These are phyloP conservation scores for Chelmon rostratus DNA, from an alignment of 2,797 vertebrate species.

Conservation along the genomic window DNA sequence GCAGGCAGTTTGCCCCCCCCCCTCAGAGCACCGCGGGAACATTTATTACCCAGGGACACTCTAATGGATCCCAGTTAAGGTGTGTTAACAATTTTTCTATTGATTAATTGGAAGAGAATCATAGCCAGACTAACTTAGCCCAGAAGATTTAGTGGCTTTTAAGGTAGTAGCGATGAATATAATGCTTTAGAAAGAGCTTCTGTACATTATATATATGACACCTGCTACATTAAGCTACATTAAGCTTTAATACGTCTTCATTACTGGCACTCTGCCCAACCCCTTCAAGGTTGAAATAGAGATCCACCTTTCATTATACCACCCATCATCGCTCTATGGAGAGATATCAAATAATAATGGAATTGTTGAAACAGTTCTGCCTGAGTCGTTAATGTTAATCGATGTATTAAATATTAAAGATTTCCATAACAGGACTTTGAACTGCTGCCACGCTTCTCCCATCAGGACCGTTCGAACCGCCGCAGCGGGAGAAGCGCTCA, in stretches of 20 bases:
- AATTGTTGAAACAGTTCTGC: slow-evolving; percentile 85
- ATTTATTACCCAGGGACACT: slow-evolving; percentile 94
- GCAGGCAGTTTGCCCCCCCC: slow-evolving; percentile 81
- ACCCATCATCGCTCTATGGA: slow-evolving; percentile 82
- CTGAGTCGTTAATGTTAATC: slow-evolving; percentile 87
- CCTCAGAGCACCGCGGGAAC: slow-evolving; percentile 86
- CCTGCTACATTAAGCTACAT: slow-evolving; percentile 99
- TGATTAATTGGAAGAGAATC: slow-evolving; percentile 95
- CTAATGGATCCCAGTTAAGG: slow-evolving; percentile 99
- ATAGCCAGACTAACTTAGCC: slow-evolving; percentile 93
- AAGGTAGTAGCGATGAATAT: slow-evolving; percentile 99
- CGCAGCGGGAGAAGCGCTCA: slow-evolving; percentile 51
- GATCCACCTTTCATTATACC: slow-evolving; percentile 90
- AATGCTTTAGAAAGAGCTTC: slow-evolving; percentile 99
- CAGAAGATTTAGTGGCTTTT: slow-evolving; percentile 99
- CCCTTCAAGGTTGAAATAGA: slow-evolving; percentile 98
- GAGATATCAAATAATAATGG: slow-evolving; percentile 89
- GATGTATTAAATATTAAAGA: slow-evolving; percentile 88
- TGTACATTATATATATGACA: slow-evolving; percentile 99
- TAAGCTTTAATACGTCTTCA: slow-evolving; percentile 99
- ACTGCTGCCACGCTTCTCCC: slow-evolving; percentile 71
- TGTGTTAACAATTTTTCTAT: slow-evolving; percentile 99
- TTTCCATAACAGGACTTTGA: slow-evolving; percentile 85
- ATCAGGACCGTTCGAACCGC: slow-evolving; percentile 63
- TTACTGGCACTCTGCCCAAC: slow-evolving; percentile 98